Base-by-base conservation (phyloP, 2,113 vertebrate genomes). In the Poecile atricapillus region DNA sequence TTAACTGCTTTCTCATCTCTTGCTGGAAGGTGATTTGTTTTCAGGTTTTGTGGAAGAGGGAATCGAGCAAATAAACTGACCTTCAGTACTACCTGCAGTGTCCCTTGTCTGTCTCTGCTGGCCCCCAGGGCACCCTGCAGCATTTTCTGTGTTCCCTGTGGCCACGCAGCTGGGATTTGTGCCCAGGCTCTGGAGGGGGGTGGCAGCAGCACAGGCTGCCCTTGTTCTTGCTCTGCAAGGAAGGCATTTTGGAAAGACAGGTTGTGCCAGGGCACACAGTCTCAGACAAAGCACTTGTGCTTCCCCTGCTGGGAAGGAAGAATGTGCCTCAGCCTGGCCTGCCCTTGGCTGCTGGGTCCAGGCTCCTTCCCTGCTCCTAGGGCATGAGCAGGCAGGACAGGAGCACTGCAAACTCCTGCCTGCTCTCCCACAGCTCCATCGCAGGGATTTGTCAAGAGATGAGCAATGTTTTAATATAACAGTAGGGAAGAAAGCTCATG, bases 61-160 rank as follows among this genome's bases (percentile, higher is more conserved):
- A 90, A 25, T 83, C 63, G 13, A 88, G 41, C 19, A 35, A 97
- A 96, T 97, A 96, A 97, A 97, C 52, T 74, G 77, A 76, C 92
- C 62, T 83, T 90, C 83, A 92, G 39, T 56, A 68, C 50, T 83
- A 81, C 30, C n/a, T 68, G 67, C 43, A 27, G 73, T 15, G 8
- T 90, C 23, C 47, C 27, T 90, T 1, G 13, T 59, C 18, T 78
- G 78, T 41, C 43, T 65, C 63, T 71, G 74, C 50, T 55, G 31
- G 13, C 1, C 6, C n/a, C 55, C n/a, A 9, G 0, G 0, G 44
- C 64, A 55, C n/a, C 37, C 83, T 5, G 58, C 76, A 58, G 27
- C 15, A 8, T 39, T 50, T 37, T 4, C n/a, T 53, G 30, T 25
- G 43, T 23, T 52, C 37, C n/a, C 65, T 23, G 27, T 14, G 70